Percentiles rank a stretch among this genome's conserved stretches.
These are phyloP conservation scores for Megaceryle torquata DNA, from an alignment of 2,113 vertebrate genomes.

Conservation along the genomic window DNA sequence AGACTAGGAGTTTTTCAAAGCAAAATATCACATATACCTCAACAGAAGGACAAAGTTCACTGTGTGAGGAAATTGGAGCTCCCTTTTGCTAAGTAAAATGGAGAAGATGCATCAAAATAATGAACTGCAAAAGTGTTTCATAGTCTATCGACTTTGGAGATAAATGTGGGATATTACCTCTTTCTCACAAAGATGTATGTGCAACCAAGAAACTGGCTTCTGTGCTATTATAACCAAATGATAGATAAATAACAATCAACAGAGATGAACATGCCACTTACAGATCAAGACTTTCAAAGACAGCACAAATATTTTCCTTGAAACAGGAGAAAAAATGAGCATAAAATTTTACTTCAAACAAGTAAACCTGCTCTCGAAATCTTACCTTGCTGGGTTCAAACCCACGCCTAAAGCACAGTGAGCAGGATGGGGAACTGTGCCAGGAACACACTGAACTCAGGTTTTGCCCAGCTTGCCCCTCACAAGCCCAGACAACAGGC, in stretches of 20 bases:
- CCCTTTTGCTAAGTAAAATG: background rate
- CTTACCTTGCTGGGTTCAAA: background rate
- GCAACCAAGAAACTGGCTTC: background rate
- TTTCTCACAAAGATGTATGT: background rate
- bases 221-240: background rate
- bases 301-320: background rate
- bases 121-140: background rate
- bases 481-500: background rate
- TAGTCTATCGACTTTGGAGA: background rate
- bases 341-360: background rate
- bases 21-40: background rate
- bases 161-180: background rate
- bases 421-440: background rate
- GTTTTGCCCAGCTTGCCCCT: background rate
- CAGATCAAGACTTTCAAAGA: background rate
- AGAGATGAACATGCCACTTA: background rate
- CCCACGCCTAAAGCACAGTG: background rate
- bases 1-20: background rate
- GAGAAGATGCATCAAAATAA: background rate
- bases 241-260: background rate
- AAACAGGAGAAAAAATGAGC: background rate
- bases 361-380: background rate
- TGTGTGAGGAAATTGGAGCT: background rate
- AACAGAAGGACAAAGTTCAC: background rate
- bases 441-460: rapidly evolving